Conservation (phyloP, 2,888 invertebrate species). For the Myopa tessellatipennis region DNA sequence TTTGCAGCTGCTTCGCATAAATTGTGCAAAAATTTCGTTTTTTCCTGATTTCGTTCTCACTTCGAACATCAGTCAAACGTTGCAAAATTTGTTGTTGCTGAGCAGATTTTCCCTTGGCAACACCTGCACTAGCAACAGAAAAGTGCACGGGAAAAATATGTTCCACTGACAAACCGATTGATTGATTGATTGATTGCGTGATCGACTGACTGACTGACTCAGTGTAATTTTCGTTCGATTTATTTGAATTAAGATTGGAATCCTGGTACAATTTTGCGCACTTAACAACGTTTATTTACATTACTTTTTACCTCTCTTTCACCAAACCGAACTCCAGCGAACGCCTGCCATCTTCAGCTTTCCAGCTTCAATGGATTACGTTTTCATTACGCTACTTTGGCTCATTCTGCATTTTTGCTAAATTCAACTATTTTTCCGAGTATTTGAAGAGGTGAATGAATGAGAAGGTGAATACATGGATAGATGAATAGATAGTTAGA, state of each 20-base stretch:
- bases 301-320: no score
- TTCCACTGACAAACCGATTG: not conserved
- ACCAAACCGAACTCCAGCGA: no score
- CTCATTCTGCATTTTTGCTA: no score
- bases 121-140: not conserved
- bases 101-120: not conserved
- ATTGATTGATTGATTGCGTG: not conserved
- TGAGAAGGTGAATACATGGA: no score
- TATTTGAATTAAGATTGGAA: conserved; percentile 25
- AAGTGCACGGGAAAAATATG: not conserved
- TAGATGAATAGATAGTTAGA: no score
- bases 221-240: conserved; percentile 28
- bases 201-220: conserved; percentile 31
- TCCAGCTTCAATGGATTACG: no score
- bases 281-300: no score
- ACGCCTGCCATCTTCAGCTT: no score
- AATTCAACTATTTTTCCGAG: no score
- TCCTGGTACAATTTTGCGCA: not conserved
- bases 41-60: not conserved
- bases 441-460: no score
- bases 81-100: not conserved
- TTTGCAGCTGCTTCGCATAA: no score
- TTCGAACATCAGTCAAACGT: not conserved
- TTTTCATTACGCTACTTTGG: no score
- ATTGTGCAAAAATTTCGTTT: not conserved